Conservation (phyloP, 2,888 invertebrate species). For the Dolichomitus sp. region DNA sequence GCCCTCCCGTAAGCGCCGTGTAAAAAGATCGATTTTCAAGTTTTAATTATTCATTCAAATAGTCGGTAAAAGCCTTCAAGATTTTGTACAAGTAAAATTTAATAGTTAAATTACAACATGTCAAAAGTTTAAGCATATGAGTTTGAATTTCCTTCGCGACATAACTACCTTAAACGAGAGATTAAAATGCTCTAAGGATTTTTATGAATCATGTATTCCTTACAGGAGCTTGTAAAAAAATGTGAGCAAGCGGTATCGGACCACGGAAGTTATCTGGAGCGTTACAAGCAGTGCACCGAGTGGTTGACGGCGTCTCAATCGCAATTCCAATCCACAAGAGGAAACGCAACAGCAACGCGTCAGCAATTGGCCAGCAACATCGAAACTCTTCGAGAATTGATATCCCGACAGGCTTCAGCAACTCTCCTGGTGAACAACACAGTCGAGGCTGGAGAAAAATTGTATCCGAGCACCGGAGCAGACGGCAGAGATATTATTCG, state of each 20-base stretch:
- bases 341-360: slow-evolving; percentile 88
- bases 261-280: slow-evolving; percentile 93
- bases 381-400: slow-evolving; percentile 91
- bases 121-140: too few species aligned
- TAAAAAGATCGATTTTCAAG: too few species aligned
- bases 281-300: slow-evolving; percentile 94
- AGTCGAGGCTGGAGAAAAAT: slow-evolving; percentile 95
- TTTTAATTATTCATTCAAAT: too few species aligned
- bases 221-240: slow-evolving; percentile 94
- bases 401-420: slow-evolving; percentile 92
- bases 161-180: too few species aligned
- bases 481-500: slow-evolving; percentile 96
- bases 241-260: slow-evolving; percentile 96
- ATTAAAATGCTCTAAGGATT: not conserved
- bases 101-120: too few species aligned
- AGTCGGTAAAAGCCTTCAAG: too few species aligned
- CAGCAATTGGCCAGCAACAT: slow-evolving; percentile 91
- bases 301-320: slow-evolving; percentile 93
- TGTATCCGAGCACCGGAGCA: slow-evolving; percentile 94
- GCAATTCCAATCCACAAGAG: slow-evolving; percentile 90
- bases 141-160: too few species aligned
- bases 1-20: too few species aligned
- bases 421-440: slow-evolving; percentile 93
- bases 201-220: slow-evolving; percentile 56
- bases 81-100: too few species aligned